Base-by-base conservation (phyloP, 2,888 invertebrate genomes). In the Andrena chrysosceles region DNA sequence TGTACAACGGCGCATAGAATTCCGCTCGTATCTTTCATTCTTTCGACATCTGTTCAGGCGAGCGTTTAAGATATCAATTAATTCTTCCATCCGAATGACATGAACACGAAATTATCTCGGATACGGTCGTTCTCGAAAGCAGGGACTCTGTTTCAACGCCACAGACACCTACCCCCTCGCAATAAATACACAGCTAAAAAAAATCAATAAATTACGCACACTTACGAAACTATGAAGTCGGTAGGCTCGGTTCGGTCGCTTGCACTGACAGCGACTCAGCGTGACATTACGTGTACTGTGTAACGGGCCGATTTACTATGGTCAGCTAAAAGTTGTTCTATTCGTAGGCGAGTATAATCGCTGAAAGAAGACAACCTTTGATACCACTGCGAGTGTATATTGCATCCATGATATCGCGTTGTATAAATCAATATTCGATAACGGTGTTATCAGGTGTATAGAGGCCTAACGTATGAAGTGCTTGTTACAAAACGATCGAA, bases 181-280 rank as follows among this genome's bases (percentile, higher is more conserved):
- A 60, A 60, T 31, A 60, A 60, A 60, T 60, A 60, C 16, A 60
- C n/a, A 13, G 26, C 29, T 59, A 29, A 59, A 59, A 26, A 59
- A 16, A 42, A 52, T 20, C 4, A 29, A 59, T 59, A 59, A 59
- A 16, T 59, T 59, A 59, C 16, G 7, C 26, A 29, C 16, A 59
- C 59, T 26, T 29, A 29, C 29, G 16, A 26, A 29, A 31, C 23
- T 56, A 56, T 16, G 42, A 42, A 42, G 42, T 42, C 42, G 23
- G 23, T 23, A 56, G 23, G 26, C 26, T 56, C 10, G 23, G 26
- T 56, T 56, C 56, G 1, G 23, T 26, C 56, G 23, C 56, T 13
- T 26, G 56, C 3, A 10, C 26, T 4, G n/a, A n/a, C n/a, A n/a
- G n/a, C n/a, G n/a, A n/a, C 23, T 23, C 7, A 63, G 23, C 16